Conservation (phyloP, 2,888 invertebrate species). For the Oxyscelio sp. region DNA sequence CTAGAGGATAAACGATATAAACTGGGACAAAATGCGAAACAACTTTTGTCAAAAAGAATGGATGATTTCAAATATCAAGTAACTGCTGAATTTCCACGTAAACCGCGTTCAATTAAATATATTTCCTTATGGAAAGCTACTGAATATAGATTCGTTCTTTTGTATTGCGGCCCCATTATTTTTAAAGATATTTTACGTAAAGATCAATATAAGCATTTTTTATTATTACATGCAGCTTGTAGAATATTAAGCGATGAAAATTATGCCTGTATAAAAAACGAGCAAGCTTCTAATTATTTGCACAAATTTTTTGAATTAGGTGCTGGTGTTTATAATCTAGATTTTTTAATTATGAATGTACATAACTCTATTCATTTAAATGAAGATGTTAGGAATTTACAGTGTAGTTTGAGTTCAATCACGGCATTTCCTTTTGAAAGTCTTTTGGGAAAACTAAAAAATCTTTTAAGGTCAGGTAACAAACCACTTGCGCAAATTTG, state of each 20-base stretch:
- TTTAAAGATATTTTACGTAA: background rate
- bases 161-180: slow-evolving; percentile 15
- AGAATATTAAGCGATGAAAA: slow-evolving; percentile 4
- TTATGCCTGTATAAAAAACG: background rate
- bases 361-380: slow-evolving; percentile 21
- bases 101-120: background rate
- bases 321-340: background rate
- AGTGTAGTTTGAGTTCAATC: background rate
- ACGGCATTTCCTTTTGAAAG: slow-evolving; percentile 22
- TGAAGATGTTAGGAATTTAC: slow-evolving; percentile 15
- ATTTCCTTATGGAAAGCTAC: background rate
- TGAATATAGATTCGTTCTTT: slow-evolving; percentile 4
- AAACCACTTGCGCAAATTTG: slow-evolving; percentile 10
- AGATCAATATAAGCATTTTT: background rate
- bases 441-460: background rate
- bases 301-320: background rate
- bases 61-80: background rate
- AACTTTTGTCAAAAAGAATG: background rate
- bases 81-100: background rate
- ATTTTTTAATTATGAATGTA: background rate
- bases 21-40: background rate
- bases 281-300: background rate
- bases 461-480: background rate
- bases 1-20: slow-evolving; percentile 1
- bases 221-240: slow-evolving; percentile 13